Conservation (phyloP, 2,113 vertebrate species). For the Varanus komodoensis region DNA sequence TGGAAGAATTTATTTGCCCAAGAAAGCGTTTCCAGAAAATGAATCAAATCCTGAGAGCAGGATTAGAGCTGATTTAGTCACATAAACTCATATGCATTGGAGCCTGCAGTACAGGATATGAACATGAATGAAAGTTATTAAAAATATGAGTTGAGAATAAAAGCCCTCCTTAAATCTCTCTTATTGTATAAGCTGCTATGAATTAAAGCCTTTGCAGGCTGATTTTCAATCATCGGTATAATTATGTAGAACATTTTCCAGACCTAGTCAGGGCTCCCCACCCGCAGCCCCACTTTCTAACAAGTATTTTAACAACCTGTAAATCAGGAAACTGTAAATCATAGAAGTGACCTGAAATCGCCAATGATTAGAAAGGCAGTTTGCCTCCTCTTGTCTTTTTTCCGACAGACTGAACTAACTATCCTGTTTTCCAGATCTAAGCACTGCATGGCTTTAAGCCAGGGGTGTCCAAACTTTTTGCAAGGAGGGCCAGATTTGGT, state of each 20-base stretch:
- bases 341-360: conserved; percentile 71
- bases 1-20: conserved; percentile 51
- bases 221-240: conserved; percentile 71
- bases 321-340: conserved; percentile 76
- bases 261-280: conserved; percentile 33
- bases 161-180: conserved; percentile 65
- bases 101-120: conserved; percentile 69
- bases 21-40: conserved; percentile 59
- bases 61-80: conserved; percentile 50
- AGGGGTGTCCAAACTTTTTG: background rate
- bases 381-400: conserved; percentile 45
- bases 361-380: conserved; percentile 64
- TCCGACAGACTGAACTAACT: conserved; percentile 41
- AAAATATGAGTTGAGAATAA: conserved; percentile 64
- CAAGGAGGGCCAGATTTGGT: no score
- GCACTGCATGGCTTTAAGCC: background rate
- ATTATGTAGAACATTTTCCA: conserved; percentile 75
- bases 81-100: conserved; percentile 62
- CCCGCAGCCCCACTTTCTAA: conserved; percentile 50
- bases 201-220: conserved; percentile 69
- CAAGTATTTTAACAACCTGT: conserved; percentile 77
- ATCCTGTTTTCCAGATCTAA: conserved; percentile 28
- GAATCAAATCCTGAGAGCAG: conserved; percentile 48
- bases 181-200: conserved; percentile 71
- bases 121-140: conserved; percentile 65